phyloP scores from a whole-genome alignment of 2,888 invertebrate species.

The Tiliacea aurago region DNA sequence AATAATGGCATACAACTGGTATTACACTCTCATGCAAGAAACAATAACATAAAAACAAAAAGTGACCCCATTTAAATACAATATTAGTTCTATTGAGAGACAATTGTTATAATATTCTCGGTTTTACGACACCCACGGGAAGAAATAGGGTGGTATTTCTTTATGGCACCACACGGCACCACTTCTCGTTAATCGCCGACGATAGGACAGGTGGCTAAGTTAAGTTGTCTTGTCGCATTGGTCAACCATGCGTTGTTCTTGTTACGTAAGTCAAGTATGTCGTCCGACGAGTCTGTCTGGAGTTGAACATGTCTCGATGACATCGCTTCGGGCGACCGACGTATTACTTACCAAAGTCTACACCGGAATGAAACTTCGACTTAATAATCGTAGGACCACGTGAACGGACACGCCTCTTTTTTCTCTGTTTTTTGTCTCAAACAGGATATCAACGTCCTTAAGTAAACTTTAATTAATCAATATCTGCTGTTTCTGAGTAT shows the following conservation, averaged over 20 bases:
- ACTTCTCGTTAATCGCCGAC: neutral
- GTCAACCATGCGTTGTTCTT: conserved; percentile 70
- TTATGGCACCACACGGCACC: no score
- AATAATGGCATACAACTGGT: no score
- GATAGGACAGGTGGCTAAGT: conserved; percentile 19
- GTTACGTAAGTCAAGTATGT: conserved; percentile 76
- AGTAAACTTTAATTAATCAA: conserved; percentile 57
- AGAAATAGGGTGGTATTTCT: no score
- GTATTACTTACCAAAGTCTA: conserved; percentile 8
- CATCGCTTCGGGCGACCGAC: conserved; percentile 43
- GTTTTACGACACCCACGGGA: no score
- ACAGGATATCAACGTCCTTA: conserved; percentile 23
- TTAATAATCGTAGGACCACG: conserved; percentile 20
- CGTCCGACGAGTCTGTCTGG: conserved; percentile 52
- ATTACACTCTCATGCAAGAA: no score
- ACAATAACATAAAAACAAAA: no score
- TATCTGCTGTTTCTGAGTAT: conserved; percentile 44
- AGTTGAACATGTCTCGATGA: conserved; percentile 44
- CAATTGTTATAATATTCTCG: no score
- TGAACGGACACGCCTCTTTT: conserved; percentile 12
- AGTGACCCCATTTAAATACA: no score
- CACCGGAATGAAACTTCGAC: conserved; percentile 38
- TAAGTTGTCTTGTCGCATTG: conserved; percentile 67
- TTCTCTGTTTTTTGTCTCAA: conserved; percentile 24
- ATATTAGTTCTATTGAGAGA: no score